Evolutionary conservation across 2,797 vertebrate genomes (phyloP).

Genomic region (Miichthys miiuy): DNA sequence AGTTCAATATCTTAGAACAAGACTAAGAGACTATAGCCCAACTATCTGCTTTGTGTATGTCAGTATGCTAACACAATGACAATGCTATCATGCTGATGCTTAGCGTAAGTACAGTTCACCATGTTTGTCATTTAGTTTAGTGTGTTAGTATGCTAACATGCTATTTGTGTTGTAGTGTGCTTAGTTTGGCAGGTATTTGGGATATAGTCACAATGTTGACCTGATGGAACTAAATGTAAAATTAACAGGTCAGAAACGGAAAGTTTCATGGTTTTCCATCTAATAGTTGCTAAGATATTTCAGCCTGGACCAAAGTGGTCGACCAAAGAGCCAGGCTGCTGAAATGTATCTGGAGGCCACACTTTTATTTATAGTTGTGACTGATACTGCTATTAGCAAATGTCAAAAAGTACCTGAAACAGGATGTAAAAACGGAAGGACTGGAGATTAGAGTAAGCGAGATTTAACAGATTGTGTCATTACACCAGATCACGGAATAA

Average conservation of each 20-base stretch:
- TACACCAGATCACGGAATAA: constrained; percentile 21
- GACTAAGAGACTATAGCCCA: background rate
- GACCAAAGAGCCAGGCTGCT: no score
- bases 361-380: background rate
- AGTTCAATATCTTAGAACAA: background rate
- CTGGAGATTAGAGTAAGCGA: constrained; percentile 37
- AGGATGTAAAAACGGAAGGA: constrained; percentile 30
- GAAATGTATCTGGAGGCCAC: no score
- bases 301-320: no score
- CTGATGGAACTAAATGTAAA: no score
- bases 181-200: no score
- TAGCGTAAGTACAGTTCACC: background rate
- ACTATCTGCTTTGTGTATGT: background rate
- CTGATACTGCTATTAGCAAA: constrained; percentile 6
- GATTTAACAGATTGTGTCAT: constrained; percentile 49
- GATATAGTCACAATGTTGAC: no score
- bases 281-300: background rate
- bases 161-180: no score
- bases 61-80: no score
- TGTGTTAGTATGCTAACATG: background rate
- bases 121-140: background rate
- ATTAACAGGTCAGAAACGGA: no score
- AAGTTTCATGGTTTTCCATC: background rate
- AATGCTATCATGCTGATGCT: no score
- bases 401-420: background rate